Evolutionary conservation across 2,888 invertebrate genomes (phyloP).

Genomic region (Liopterus haemorrhoidalis): DNA sequence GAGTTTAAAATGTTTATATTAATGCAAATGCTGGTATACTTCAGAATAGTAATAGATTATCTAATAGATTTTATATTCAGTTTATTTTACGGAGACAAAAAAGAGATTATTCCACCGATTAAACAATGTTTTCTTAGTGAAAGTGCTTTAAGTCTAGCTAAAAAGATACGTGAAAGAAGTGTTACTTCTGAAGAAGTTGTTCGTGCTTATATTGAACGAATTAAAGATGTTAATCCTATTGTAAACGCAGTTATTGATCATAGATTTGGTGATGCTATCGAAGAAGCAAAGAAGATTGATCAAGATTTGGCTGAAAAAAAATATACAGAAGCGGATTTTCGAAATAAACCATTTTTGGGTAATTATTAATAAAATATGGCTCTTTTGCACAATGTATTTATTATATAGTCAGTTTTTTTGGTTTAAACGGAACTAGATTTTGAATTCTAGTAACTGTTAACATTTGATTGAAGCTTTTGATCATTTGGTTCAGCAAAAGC

Average conservation of each 20-base stretch:
- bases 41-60: constrained; percentile 38
- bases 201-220: constrained; percentile 67
- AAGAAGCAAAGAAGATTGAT: constrained; percentile 73
- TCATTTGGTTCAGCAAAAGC: too few species aligned
- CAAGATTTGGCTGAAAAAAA: constrained; percentile 54
- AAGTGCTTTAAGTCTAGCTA: constrained; percentile 63
- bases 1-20: constrained; percentile 8
- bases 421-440: too few species aligned
- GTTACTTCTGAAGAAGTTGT: constrained; percentile 65
- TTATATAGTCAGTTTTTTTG: too few species aligned
- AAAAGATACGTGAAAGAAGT: constrained; percentile 58
- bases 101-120: constrained; percentile 42
- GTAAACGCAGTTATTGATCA: constrained; percentile 81
- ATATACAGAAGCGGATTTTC: constrained; percentile 57
- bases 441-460: too few species aligned
- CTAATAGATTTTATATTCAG: constrained; percentile 46
- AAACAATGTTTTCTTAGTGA: constrained; percentile 49
- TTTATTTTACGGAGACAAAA: constrained; percentile 43
- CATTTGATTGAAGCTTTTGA: too few species aligned
- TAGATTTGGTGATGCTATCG: constrained; percentile 68
- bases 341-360: constrained; percentile 71
- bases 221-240: constrained; percentile 64
- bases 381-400: too few species aligned
- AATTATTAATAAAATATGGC: too few species aligned
- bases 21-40: constrained; percentile 11